Base-by-base conservation (phyloP, 2,888 invertebrate species). In the Charanyca ferruginea region DNA sequence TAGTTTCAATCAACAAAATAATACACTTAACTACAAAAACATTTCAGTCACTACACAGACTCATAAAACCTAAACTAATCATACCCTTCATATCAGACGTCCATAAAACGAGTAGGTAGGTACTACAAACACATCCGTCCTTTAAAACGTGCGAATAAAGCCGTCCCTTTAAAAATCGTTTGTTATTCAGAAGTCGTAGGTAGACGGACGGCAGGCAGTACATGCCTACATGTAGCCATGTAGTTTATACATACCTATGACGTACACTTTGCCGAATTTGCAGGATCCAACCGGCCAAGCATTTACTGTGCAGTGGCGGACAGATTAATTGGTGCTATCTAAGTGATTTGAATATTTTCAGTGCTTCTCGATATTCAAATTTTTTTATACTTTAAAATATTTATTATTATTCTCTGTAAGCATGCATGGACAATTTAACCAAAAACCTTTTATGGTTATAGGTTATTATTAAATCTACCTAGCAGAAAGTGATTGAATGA, bases 101-200 rank as follows among this genome's bases (percentile, higher is more conserved):
- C 32, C 8, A 59, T 61, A 54, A 62, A 57, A 32, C 13, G n/a
- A 11, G 8, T 25, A 66, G 44, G 32, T 42, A 75, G 35, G 48
- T 61, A 60, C 47, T 61, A 60, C 47, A 25, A 44, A 67, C 68
- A 75, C 65, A 79, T 76, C 76, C 77, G 76, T 71, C 69, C 61
- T 74, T 73, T 66, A 64, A 68, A 81, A 67, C 75, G 74, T 81
- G 76, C 71, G 53, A 73, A 81, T 73, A 76, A 78, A 77, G 73
- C 67, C 69, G 80, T 70, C 81, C 80, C 78, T 83, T 75, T 77
- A 77, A 78, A 83, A 84, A 78, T 79, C 66, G 67, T 81, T 88
- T 87, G 86, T 83, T 87, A 91, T 90, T 90, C 89, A 69, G 73
- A 73, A 76, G 73, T 71, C 85, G 87, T 87, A 80, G 74, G 77